phyloP scores from a whole-genome alignment of 1,140 invertebrate species.

The Homarus americanus region DNA sequence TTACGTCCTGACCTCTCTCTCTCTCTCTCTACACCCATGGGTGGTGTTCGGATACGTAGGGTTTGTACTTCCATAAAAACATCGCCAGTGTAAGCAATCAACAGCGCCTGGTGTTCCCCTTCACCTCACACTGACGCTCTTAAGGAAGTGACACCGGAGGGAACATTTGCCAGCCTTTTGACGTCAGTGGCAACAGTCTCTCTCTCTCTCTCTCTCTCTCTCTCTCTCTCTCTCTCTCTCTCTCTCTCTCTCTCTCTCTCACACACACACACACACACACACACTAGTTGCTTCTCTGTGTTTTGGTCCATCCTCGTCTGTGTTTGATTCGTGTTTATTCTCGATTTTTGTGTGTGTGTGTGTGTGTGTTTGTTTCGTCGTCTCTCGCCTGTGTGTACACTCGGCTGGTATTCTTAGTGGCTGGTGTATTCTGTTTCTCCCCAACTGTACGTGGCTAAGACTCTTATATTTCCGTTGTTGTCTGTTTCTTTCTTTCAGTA shows the following conservation, averaged over 20 bases:
- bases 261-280: conserved; percentile 13
- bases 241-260: conserved; percentile 34
- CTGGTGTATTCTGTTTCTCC: too few relatives aligned
- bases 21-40: not conserved
- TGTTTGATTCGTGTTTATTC: too few relatives aligned
- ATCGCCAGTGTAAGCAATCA: not conserved
- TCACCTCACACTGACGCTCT: not conserved
- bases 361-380: too few relatives aligned
- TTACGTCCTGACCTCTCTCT: conserved; percentile 14
- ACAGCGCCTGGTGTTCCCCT: not conserved
- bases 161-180: too few relatives aligned
- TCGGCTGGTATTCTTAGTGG: too few relatives aligned
- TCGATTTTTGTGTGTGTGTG: too few relatives aligned
- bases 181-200: not conserved
- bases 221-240: conserved; percentile 34
- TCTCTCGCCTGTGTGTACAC: too few relatives aligned
- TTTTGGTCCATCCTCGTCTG: too few relatives aligned
- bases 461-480: too few relatives aligned
- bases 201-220: conserved; percentile 35
- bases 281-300: not conserved
- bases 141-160: not conserved
- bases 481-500: too few relatives aligned
- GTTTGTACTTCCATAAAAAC: not conserved
- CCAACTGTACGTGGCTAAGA: too few relatives aligned
- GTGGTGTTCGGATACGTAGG: not conserved